Conservation (phyloP, 2,797 vertebrate genomes). For the Parauchenoglanis punctatus region DNA sequence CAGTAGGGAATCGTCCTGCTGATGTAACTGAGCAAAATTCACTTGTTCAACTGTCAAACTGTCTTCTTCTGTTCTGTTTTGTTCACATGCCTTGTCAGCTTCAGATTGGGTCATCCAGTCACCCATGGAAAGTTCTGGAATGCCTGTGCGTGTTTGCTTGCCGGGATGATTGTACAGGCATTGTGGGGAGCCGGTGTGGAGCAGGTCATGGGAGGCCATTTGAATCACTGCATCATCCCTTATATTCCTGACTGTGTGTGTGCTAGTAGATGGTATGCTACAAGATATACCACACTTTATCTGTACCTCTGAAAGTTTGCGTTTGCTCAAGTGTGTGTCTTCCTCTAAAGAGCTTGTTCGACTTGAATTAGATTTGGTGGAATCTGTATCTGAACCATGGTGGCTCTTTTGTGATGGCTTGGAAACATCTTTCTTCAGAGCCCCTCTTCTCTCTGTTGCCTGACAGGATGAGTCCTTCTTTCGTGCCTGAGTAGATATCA, state of each 20-base stretch:
- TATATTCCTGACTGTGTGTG: slow-evolving; percentile 4
- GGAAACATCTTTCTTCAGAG: slow-evolving; percentile 1
- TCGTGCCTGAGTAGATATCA: slow-evolving; percentile 46
- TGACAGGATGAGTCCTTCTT: slow-evolving; percentile 37
- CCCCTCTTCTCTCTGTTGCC: slow-evolving; percentile 25
- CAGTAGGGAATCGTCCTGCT: slow-evolving; percentile 46
- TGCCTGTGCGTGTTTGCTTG: background rate
- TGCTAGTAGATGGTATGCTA: background rate
- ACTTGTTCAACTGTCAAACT: slow-evolving; percentile 55
- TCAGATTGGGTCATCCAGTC: background rate
- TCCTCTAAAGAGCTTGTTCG: slow-evolving; percentile 35
- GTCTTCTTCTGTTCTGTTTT: slow-evolving; percentile 52
- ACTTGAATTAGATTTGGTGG: slow-evolving; percentile 32
- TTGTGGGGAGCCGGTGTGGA: background rate
- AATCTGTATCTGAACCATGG: slow-evolving; percentile 43
- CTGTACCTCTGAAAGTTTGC: slow-evolving; percentile 23
- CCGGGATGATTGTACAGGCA: slow-evolving; percentile 3
- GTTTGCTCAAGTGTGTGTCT: slow-evolving; percentile 28
- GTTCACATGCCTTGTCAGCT: slow-evolving; percentile 37
- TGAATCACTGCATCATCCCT: slow-evolving; percentile 15
- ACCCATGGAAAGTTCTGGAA: slow-evolving; percentile 24
- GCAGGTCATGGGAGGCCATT: background rate
- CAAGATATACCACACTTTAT: slow-evolving; percentile 23
- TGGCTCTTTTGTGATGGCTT: slow-evolving; percentile 39
- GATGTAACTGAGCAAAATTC: slow-evolving; percentile 20